Percentiles rank a stretch among this genome's conserved stretches.
These are phyloP conservation scores for Synergus itoensis DNA, from an alignment of 2,888 invertebrate genomes.

Conservation along the genomic window DNA sequence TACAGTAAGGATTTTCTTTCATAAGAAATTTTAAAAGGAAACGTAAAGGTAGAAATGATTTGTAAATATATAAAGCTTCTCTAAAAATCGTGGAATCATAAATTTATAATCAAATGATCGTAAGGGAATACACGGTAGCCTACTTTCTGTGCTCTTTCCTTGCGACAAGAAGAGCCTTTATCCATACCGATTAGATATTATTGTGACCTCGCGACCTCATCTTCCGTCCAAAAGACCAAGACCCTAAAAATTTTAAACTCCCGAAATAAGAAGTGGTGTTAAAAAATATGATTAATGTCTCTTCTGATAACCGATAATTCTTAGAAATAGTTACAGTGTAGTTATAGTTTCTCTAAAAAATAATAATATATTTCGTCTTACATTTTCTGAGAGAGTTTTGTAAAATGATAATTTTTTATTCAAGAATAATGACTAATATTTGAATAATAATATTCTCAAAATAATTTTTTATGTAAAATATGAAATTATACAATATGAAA, in stretches of 20 bases:
- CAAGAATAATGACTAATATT: not conserved
- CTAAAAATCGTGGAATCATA: not conserved
- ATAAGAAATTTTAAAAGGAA: not conserved
- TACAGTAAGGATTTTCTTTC: not conserved
- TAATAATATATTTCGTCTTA: not conserved
- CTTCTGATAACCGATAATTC: slow-evolving; percentile 1
- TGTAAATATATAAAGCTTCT: not conserved
- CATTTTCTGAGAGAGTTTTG: not conserved
- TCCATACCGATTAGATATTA: slow-evolving; percentile 72
- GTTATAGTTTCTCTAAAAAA: not conserved
- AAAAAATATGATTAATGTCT: slow-evolving; percentile 40
- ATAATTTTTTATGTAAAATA: not conserved
- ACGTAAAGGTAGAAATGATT: not conserved
- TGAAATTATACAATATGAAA: not conserved
- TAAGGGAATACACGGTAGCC: slow-evolving; percentile 58
- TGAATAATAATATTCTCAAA: too few relatives aligned
- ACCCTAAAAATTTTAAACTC: slow-evolving; percentile 55
- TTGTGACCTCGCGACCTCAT: slow-evolving; percentile 70
- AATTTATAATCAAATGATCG: slow-evolving; percentile 35
- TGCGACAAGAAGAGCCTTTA: slow-evolving; percentile 67
- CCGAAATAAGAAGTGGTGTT: not conserved
- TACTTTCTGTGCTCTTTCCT: slow-evolving; percentile 67
- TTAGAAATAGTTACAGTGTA: not conserved
- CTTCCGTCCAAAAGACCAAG: slow-evolving; percentile 66
- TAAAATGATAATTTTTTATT: not conserved